Evolutionary conservation across 2,113 vertebrate genomes (phyloP), one percentile per base, ranked within the genome.

Genomic region (Rhabdornis inornatus): DNA sequence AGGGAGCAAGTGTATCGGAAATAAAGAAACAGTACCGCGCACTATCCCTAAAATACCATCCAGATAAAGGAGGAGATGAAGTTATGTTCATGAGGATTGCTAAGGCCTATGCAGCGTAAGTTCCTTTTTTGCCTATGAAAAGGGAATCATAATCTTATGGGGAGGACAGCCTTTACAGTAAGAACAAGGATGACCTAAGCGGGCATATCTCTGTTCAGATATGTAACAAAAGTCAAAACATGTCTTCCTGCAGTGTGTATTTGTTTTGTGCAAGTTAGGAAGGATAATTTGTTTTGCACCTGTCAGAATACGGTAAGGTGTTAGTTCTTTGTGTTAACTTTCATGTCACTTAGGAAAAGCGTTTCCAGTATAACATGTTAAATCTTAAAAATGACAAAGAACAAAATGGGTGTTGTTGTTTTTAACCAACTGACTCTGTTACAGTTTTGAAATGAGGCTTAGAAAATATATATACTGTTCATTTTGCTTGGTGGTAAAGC

Each of bases 31-130:
- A 99, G 33, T 99, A 99, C 96, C 99, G 98, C 82, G 97, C 99
- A 27, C 96, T 99, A 3, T 99, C 99, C 1, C 98, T 99, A 47
- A 99, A 99, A 96, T 99, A 95, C 95, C 99, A 99, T 94, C 99
- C 99, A 55, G 99, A 99, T 97, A 99, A 99, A 99, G 99, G 99
- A 93, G 99, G 99, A 31, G 99, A 99, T 97, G 99, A 99, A 97
- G 98, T 98, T 83, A 98, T 98, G 94, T 99, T 99, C 97, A 99
- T 99, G 99, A 99, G 98, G 94, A 99, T 99, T 94, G 99, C 98
- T 81, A 99, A 99, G 97, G 99, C 99, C 70, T 99, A 99, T 86
- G 98, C 98, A 91, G 99, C 99, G 99, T 99, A 98, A 99, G 99
- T 97, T 91, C 60, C 13, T n/a, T 65, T 86, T 65, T 72, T 63